phyloP scores from a whole-genome alignment of 2,888 invertebrate genomes.

The Sceliomorpha sp. region DNA sequence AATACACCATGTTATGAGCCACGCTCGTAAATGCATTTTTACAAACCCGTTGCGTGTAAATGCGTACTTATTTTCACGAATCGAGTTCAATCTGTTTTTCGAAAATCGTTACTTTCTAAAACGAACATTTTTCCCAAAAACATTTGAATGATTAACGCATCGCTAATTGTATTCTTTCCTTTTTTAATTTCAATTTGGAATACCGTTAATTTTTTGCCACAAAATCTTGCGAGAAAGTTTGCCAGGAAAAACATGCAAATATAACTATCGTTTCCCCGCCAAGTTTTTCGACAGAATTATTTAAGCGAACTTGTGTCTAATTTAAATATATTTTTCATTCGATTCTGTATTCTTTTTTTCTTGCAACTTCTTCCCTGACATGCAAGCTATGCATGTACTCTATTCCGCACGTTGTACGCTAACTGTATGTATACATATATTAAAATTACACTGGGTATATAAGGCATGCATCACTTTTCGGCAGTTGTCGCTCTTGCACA shows the following conservation, averaged over 20 bases:
- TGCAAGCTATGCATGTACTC: conserved; percentile 35
- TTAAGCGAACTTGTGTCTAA: not conserved
- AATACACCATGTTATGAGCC: conserved; percentile 39
- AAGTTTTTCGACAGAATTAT: not conserved
- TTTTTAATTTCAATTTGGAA: conserved; percentile 11
- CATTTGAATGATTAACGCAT: conserved; percentile 47
- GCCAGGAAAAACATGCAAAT: too few species aligned
- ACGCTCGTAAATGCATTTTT: conserved; percentile 28
- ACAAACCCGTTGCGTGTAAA: conserved; percentile 24
- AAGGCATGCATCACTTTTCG: conserved; percentile 75
- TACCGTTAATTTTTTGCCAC: too few species aligned
- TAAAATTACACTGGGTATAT: conserved; percentile 68
- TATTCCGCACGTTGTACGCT: conserved; percentile 52
- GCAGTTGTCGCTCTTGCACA: conserved; percentile 64
- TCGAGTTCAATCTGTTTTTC: conserved; percentile 10
- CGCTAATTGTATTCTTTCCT: conserved; percentile 30
- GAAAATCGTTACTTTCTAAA: conserved; percentile 13
- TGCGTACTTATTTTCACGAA: conserved; percentile 1
- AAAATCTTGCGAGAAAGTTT: too few species aligned
- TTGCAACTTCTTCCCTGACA: conserved; percentile 28
- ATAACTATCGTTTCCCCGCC: not conserved
- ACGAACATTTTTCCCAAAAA: conserved; percentile 44
- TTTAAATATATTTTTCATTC: conserved; percentile 6
- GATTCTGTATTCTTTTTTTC: conserved; percentile 10
- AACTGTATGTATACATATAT: conserved; percentile 60